A percentile compares a stretch with the other conserved stretches of the same genome.
phyloP scores from a whole-genome alignment of 2,113 vertebrate species.

The Albula goreensis region DNA sequence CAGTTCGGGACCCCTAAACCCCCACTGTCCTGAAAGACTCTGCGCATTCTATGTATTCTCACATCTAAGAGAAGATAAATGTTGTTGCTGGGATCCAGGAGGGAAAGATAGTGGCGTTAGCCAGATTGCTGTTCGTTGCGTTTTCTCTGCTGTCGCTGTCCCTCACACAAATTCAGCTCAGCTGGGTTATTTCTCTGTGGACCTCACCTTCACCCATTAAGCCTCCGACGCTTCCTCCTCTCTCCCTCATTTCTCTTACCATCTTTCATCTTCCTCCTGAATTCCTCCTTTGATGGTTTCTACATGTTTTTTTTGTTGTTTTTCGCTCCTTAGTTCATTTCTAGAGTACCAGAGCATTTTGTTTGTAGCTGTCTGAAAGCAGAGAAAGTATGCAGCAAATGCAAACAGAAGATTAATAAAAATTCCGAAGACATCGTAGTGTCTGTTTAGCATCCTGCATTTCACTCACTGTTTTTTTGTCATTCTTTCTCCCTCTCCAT shows the following conservation, averaged over 20 bases:
- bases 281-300: background rate
- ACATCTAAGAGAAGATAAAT: background rate
- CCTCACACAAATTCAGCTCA: background rate
- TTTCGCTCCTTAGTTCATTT: background rate
- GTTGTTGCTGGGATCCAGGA: background rate
- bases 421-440: background rate
- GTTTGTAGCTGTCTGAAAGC: too few relatives aligned
- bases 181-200: background rate
- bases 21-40: background rate
- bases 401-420: background rate
- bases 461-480: conserved; percentile 23
- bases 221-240: background rate
- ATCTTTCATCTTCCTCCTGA: background rate
- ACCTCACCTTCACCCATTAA: background rate
- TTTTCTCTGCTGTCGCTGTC: background rate
- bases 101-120: background rate
- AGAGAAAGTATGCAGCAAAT: too few relatives aligned
- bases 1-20: background rate
- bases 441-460: conserved; percentile 10
- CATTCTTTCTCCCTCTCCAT: conserved; percentile 22
- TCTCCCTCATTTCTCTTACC: background rate
- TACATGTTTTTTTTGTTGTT: background rate
- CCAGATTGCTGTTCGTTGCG: background rate
- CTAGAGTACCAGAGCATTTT: too few relatives aligned
- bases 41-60: background rate